A percentile compares a stretch with the other conserved stretches of the same genome.
These are phyloP conservation scores for Ectropis crepuscularia DNA, from an alignment of 2,888 invertebrate species.

Conservation along the genomic window DNA sequence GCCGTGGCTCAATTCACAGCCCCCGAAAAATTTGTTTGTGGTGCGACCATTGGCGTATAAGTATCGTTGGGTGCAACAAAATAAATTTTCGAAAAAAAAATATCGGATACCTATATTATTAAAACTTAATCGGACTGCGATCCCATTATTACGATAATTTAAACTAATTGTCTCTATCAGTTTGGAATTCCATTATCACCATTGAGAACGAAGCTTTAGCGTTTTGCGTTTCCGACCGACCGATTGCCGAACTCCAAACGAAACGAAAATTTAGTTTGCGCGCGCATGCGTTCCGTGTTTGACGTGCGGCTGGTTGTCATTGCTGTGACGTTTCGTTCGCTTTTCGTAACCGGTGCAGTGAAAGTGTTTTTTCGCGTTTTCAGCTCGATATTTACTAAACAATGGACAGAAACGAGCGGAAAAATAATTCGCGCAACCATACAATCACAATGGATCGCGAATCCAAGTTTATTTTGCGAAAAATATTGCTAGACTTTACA, in stretches of 20 bases:
- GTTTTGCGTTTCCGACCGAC: conserved; percentile 8
- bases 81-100: too few relatives aligned
- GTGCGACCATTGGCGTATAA: too few relatives aligned
- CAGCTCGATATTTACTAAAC: conserved; percentile 47
- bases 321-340: conserved; percentile 50
- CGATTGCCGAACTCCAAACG: conserved; percentile 47
- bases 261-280: conserved; percentile 60
- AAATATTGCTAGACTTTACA: conserved; percentile 87
- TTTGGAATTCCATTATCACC: too few relatives aligned
- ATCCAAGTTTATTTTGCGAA: conserved; percentile 84
- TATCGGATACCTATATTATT: too few relatives aligned
- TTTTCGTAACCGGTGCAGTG: conserved; percentile 66
- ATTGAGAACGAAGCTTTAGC: conserved; percentile 12
- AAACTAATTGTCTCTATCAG: too few relatives aligned
- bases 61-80: too few relatives aligned
- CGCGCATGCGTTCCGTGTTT: conserved; percentile 75
- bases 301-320: conserved; percentile 60
- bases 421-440: conserved; percentile 69
- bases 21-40: too few relatives aligned
- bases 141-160: too few relatives aligned
- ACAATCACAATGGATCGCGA: conserved; percentile 82
- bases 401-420: conserved; percentile 78
- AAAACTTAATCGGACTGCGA: too few relatives aligned
- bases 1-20: too few relatives aligned
- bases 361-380: conserved; percentile 49